These are phyloP conservation scores for Eubucco bourcierii DNA, from an alignment of 2,113 vertebrate species.

Conservation along the genomic window DNA sequence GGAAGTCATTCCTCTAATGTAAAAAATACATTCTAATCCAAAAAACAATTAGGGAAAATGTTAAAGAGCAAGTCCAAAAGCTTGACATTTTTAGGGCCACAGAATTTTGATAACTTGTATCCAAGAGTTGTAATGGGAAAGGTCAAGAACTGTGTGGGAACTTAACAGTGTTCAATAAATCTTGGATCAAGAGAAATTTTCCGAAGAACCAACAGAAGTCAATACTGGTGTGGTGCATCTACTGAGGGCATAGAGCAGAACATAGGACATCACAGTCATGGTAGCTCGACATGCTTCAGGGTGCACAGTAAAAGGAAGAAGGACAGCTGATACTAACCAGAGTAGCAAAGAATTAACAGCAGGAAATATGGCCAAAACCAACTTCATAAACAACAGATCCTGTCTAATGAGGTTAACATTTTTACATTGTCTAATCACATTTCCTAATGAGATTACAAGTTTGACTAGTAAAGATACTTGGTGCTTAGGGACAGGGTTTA, in stretches of 20 bases:
- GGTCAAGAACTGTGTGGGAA: background rate
- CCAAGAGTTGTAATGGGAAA: background rate
- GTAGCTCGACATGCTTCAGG: background rate
- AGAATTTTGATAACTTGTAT: background rate
- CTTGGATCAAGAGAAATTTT: background rate
- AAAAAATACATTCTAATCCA: background rate
- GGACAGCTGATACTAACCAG: slow-evolving; percentile 41
- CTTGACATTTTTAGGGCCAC: background rate
- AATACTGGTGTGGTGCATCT: accelerated
- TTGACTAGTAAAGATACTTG: background rate
- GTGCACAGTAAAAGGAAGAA: background rate
- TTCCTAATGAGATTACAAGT: slow-evolving; percentile 30
- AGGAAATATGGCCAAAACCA: slow-evolving; percentile 31
- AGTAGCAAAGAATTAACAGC: slow-evolving; percentile 28
- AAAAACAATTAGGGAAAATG: background rate
- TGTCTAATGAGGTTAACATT: slow-evolving; percentile 43
- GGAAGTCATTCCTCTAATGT: background rate
- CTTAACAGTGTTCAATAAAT: accelerated
- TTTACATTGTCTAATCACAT: slow-evolving; percentile 51
- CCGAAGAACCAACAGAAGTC: background rate
- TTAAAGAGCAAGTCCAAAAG: background rate
- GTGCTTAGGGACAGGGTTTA: too few species aligned
- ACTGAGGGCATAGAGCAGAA: background rate
- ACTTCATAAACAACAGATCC: slow-evolving; percentile 32
- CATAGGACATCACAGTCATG: background rate